These are phyloP conservation scores for Melieria crassipennis DNA, from an alignment of 2,888 invertebrate genomes.

Conservation along the genomic window DNA sequence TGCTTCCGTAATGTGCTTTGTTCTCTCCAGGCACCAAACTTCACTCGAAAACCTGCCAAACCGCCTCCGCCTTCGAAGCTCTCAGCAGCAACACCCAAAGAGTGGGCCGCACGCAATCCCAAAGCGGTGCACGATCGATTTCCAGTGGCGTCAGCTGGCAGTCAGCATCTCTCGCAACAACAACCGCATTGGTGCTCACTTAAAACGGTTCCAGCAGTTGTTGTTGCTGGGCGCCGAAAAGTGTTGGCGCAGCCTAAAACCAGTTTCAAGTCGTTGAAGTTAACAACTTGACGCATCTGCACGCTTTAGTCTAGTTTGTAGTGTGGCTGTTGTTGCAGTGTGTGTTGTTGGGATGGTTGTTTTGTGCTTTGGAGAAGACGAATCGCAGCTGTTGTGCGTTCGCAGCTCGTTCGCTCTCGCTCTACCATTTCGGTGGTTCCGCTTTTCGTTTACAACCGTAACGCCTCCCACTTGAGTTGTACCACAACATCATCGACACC, in stretches of 20 bases:
- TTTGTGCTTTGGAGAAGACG: constrained; percentile 6
- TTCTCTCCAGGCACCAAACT: constrained; percentile 23
- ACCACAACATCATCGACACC: too few relatives aligned
- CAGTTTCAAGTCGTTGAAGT: constrained; percentile 22
- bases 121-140: too few relatives aligned
- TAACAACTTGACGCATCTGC: constrained; percentile 38
- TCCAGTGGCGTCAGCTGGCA: too few relatives aligned
- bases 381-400: constrained; percentile 1
- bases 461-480: too few relatives aligned
- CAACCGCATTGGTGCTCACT: too few relatives aligned
- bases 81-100: neutral
- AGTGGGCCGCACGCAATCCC: neutral
- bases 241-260: constrained; percentile 24
- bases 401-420: too few relatives aligned
- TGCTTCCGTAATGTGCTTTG: neutral
- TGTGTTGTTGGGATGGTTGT: neutral
- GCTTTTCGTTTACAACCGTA: too few relatives aligned
- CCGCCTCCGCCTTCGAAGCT: constrained; percentile 20
- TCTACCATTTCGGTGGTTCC: too few relatives aligned
- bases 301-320: neutral
- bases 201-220: constrained; percentile 25
- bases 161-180: too few relatives aligned
- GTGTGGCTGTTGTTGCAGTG: constrained; percentile 8
- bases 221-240: constrained; percentile 26
- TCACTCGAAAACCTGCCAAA: constrained; percentile 37